These are phyloP conservation scores for Sorex fumeus DNA, from an alignment of 2,113 vertebrate species.

Conservation along the genomic window DNA sequence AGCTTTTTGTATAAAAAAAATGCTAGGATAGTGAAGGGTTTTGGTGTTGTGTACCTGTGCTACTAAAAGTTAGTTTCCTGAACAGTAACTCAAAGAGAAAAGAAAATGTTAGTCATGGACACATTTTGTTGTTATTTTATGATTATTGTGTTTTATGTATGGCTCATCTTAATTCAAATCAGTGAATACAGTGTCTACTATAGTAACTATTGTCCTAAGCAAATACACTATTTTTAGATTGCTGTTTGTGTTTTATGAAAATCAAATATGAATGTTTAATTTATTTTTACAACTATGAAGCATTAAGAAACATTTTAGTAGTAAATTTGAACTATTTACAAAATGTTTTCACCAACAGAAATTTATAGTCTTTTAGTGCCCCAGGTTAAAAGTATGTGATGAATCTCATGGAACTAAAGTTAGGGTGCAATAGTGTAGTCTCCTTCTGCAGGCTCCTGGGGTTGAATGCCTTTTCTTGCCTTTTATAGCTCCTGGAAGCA, in stretches of 20 bases:
- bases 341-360: background rate
- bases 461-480: background rate
- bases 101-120: background rate
- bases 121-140: background rate
- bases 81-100: background rate
- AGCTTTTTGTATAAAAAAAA: background rate
- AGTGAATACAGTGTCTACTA: background rate
- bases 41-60: background rate
- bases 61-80: background rate
- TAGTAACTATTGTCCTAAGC: background rate
- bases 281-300: background rate
- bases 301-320: slow-evolving; percentile 11
- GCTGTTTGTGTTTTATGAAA: slow-evolving; percentile 24
- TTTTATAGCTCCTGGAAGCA: background rate
- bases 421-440: fast-evolving
- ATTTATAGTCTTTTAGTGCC: background rate
- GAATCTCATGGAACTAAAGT: background rate
- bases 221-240: slow-evolving; percentile 16
- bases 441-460: background rate
- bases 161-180: background rate
- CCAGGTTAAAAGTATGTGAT: background rate
- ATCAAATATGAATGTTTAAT: slow-evolving; percentile 30
- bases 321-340: background rate
- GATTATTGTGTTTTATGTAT: background rate
- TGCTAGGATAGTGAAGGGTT: background rate